Base-by-base conservation (phyloP, 2,797 vertebrate species). In the Mormyrus proboscirostris region DNA sequence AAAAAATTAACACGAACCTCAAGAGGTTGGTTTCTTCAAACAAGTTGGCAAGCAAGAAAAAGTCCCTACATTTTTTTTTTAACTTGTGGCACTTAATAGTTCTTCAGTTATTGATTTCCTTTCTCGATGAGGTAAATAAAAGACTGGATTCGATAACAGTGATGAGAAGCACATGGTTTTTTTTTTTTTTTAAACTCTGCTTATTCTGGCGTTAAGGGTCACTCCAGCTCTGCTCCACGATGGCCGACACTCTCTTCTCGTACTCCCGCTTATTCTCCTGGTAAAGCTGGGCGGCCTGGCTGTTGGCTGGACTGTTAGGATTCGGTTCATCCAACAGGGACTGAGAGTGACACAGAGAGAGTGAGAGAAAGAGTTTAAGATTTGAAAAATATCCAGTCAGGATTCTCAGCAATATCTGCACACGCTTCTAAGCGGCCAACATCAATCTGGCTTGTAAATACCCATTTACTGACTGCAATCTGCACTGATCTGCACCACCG, bases 261-360 rank as follows among this genome's bases (percentile, higher is more conserved):
- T 99, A 99, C 95, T 99, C 98, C 50, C 98, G 96, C 94, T 99
- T 99, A 96, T 99, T 99, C 95, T 99, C 98, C 94, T 99, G 98
- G 94, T 99, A 99, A 93, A 99, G 98, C 92, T 99, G 98, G 91
- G 98, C 98, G 3, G 98, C 98, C 95, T 99, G 98, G 91, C 98
- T 99, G 95, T 99, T 99, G 62, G 98, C 98, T 49, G 98, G 98
- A 92, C 98, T 99, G 95, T 99, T 99, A 38, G 98, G 98, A 92
- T 99, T 99, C 0, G 98, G 98, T 95, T 99, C 98, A 89, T 99
- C 98, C 94, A 99, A 95, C 94, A 99, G 96, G 87, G 98, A 99
- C 98, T 99, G 91, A 22, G 0, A 16, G 33, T 76, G 0, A 53
- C 1, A 33, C 29, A 38, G 19, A 49, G 79, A 49, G 5, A 3